Percentiles rank a stretch among this genome's conserved stretches.
Conservation (phyloP, 2,888 invertebrate species). For the Tricholauxania praeusta region DNA sequence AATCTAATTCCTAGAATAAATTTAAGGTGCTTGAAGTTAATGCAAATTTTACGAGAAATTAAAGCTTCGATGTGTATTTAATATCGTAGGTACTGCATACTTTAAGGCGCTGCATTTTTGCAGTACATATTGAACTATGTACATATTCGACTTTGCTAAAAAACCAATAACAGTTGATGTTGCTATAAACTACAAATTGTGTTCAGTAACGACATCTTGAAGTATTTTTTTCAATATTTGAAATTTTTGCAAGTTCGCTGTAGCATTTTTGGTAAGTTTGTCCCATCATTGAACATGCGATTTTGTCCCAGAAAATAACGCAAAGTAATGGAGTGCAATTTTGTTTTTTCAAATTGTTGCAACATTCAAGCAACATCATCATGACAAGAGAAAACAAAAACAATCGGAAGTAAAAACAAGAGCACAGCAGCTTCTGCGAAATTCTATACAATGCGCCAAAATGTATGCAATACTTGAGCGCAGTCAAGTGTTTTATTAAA, state of each 20-base stretch:
- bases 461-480: conserved; percentile 54
- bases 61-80: neutral
- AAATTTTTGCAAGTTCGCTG: too few species aligned
- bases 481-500: conserved; percentile 65
- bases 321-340: conserved; percentile 24
- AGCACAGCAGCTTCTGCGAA: conserved; percentile 9
- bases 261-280: too few species aligned
- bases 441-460: conserved; percentile 48
- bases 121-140: neutral
- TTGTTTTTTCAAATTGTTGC: neutral
- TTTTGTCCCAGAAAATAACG: neutral
- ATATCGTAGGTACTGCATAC: neutral
- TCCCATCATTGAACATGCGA: too few species aligned
- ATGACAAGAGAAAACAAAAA: neutral
- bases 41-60: conserved; percentile 19
- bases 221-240: too few species aligned
- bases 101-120: conserved; percentile 16
- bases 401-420: neutral
- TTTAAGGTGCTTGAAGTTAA: conserved; percentile 24
- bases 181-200: too few species aligned
- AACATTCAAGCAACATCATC: conserved; percentile 16
- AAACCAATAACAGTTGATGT: too few species aligned
- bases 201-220: too few species aligned
- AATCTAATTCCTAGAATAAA: conserved; percentile 17
- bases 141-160: too few species aligned